Base-by-base conservation (phyloP, 30 jellyfish, hydroid and myxozoan species). In the Nemopilema nomurai region DNA sequence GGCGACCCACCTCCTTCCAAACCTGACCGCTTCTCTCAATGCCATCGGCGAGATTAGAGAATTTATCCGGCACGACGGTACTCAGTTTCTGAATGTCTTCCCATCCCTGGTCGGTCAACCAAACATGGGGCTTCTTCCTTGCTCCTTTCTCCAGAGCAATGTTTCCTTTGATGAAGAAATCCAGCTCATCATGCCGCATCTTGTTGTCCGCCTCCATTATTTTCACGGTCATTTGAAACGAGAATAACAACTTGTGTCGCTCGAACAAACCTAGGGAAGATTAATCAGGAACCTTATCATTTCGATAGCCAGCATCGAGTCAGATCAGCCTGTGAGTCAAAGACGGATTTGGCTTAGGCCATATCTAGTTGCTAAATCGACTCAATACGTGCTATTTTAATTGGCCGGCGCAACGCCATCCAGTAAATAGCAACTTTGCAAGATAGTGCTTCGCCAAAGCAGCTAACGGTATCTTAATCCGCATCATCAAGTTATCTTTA, bases 81-180 rank as follows among this genome's bases (percentile, higher is more conserved):
- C 91, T 57, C 67, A 93, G 82, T 67, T 93, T 93, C 25, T 80
- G 89, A 65, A 89, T 80, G 28, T 93, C 98, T 68, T 93, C 97
- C 98, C 98, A 93, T 8, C 98, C 98, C 62, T 93, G 98, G 76
- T 93, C 98, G 32, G 94, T 62, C 63, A 93, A 52, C 98, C 98
- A 93, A 16, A 79, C 69, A 67, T 74, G 73, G 9, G 98, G 98
- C 80, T 93, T 93, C 69, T 75, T 79, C 62, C 96, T 80, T n/a
- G 97, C 87, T 31, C 96, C 90, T 73, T 93, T 93, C 85, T 93
- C 98, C 27, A 93, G 86, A 23, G 98, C 93, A 67, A 93, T 87
- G 89, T 93, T 93, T 17, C 98, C 98, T 74, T 93, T 93, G 92
- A 93, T 93, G 86, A 93, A 93, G 93, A 93, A 93, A 31, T 93